phyloP scores from a whole-genome alignment of 2,797 vertebrate genomes.

The Glossophaga mutica region DNA sequence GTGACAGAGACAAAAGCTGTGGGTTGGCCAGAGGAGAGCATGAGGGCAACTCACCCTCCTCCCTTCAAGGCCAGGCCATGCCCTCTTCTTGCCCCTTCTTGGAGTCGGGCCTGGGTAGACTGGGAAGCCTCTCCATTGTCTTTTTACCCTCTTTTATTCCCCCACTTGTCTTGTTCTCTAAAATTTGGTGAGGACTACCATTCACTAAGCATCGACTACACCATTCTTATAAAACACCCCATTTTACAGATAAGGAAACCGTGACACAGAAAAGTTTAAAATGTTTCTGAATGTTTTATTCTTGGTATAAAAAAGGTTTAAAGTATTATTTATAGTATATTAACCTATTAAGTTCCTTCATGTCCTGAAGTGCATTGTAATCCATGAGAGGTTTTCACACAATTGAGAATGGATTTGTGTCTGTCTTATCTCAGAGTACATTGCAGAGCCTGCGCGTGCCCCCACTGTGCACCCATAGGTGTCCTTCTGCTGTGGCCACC shows the following conservation, averaged over 20 bases:
- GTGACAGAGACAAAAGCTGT: not conserved
- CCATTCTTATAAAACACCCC: not conserved
- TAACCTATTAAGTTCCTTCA: not conserved
- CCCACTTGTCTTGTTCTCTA: not conserved
- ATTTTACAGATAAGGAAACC: constrained; percentile 19
- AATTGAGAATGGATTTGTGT: not conserved
- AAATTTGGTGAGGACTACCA: constrained; percentile 4
- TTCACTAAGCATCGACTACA: not conserved
- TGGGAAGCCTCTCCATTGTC: not conserved
- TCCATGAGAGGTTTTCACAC: not conserved
- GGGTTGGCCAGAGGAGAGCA: not conserved
- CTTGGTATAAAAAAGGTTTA: not conserved
- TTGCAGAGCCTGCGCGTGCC: not conserved
- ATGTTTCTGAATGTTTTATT: not conserved
- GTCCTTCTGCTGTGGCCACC: not conserved
- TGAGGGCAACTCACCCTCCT: not conserved
- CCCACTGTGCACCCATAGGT: no score
- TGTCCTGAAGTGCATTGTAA: not conserved
- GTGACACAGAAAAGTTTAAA: not conserved
- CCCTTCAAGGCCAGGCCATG: not conserved
- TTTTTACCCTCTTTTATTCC: not conserved
- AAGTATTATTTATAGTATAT: not conserved
- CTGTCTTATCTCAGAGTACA: not conserved
- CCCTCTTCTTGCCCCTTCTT: not conserved
- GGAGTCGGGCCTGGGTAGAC: not conserved